Evolutionary conservation across 2,888 invertebrate species (phyloP), one percentile per base, ranked within the genome.

Genomic region (Yponomeuta evonymella): DNA sequence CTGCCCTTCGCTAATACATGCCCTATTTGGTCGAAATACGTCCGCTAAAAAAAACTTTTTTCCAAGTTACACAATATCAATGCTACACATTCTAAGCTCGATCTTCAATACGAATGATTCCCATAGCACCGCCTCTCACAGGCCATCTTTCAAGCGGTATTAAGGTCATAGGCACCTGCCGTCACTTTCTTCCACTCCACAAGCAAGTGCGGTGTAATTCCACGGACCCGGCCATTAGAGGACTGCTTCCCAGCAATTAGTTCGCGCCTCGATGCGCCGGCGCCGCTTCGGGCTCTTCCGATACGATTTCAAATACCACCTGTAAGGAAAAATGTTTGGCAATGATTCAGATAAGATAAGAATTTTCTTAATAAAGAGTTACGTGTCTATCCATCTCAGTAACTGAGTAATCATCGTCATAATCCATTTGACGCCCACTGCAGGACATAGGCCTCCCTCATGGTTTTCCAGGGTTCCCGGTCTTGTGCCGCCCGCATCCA

Each of bases 191-290:
- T 74, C 74, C 73, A 74, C 71, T 72, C 71, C 71, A 70, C 71
- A 72, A 67, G 30, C 48, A 48, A 48, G 68, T 68, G 73, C 73
- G 73, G 75, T 72, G 73, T 76, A 75, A 76, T 77, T 76, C 75
- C 74, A 72, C 73, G 74, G 71, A 71, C 72, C 51, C 68, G 23
- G 71, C 73, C 74, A 76, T 76, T 74, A 75, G 51, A 58, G 73
- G 70, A 65, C 70, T 67, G 73, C 74, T 76, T 76, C 75, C 75
- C 75, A 74, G 75, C 74, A 75, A 76, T 77, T 75, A 76, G 74
- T 72, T 69, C 63, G 51, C 68, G 68, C 51, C 30, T 58, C 51
- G 51, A 58, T 65, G 65, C 30, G 65, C 65, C 29, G 65, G 65
- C 67, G 70, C 64, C 36, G 51, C 30, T 71, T 72, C 51, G 15